Evolutionary conservation across 1,140 invertebrate species (phyloP), one percentile per base, ranked within the genome.

Genomic region (Bombus turneri): DNA sequence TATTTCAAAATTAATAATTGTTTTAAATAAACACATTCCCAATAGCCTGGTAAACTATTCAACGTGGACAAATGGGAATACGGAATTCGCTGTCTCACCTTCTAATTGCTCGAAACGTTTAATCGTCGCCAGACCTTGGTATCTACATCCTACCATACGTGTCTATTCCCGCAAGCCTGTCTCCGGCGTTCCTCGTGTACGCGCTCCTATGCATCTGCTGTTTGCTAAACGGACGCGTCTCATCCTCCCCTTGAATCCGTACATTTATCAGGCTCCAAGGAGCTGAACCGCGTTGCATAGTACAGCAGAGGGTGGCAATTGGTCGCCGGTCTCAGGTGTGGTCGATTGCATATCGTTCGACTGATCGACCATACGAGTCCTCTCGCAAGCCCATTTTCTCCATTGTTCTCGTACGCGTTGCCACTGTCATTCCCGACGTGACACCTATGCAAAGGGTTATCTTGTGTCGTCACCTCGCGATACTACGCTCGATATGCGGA

Each of bases 291-390:
- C 18, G 76, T 13, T n/a, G 18, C 9, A 13, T n/a, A 62, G 57
- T 78, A 3, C 18, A 37, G 75, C 76, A 69, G 79, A 78, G 69
- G 80, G 64, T 43, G 34, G 75, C 87, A 79, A 88, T 88, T 76
- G 84, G 66, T 43, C 68, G 73, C 57, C 43, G 79, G 80, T 69
- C 75, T 47, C 82, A 90, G 81, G 74, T 90, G 81, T 81, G 66
- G 74, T 39, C 62, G 73, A 81, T 53, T 86, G 34, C 81, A 34
- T 87, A 80, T 87, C 78, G 68, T 69, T 43, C 59, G 81, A 82
- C 86, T 66, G 88, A 87, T 90, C 81, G 75, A 72, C 76, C 78
- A 69, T 64, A 72, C 53, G 66, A 59, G 66, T 72, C 25, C n/a
- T 37, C 41, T 69, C 64, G 62, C 62, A 34, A 34, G 15, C 31